These are phyloP conservation scores for Spinus olivaceus DNA, from an alignment of 2,797 vertebrate species.

Conservation along the genomic window DNA sequence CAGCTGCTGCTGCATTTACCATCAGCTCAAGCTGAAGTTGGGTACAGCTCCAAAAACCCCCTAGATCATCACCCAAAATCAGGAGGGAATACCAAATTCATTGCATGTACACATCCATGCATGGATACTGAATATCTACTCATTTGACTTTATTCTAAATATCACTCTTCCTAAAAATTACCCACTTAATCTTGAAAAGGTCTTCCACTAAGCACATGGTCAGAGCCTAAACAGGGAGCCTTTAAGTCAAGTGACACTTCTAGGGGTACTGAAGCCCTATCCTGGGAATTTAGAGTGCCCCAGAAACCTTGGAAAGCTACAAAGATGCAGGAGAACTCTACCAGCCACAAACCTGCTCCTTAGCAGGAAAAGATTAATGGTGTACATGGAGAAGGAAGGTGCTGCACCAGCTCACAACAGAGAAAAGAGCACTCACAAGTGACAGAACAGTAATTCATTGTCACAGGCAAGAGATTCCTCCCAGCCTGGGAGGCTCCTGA, in stretches of 20 bases:
- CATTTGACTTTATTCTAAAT: neutral
- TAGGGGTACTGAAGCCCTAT: neutral
- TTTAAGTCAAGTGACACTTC: too few relatives aligned
- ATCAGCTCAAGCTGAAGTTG: neutral
- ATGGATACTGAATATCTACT: accelerated
- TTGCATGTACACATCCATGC: neutral
- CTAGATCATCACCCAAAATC: neutral
- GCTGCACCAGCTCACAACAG: neutral
- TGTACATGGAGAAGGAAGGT: neutral
- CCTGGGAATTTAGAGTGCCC: neutral
- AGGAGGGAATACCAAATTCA: neutral
- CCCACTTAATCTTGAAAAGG: neutral
- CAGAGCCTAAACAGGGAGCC: neutral
- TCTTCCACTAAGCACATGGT: neutral
- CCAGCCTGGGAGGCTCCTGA: neutral
- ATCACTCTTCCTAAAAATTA: neutral
- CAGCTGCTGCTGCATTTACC: neutral
- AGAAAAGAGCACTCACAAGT: neutral
- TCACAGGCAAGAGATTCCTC: neutral
- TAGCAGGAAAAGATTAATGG: neutral
- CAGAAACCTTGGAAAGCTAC: neutral
- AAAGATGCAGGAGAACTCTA: neutral
- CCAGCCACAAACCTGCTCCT: neutral
- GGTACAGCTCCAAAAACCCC: neutral
- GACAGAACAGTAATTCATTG: neutral